Evolutionary conservation across 2,797 vertebrate species (phyloP).

Genomic region (Hozukius guyotensis): DNA sequence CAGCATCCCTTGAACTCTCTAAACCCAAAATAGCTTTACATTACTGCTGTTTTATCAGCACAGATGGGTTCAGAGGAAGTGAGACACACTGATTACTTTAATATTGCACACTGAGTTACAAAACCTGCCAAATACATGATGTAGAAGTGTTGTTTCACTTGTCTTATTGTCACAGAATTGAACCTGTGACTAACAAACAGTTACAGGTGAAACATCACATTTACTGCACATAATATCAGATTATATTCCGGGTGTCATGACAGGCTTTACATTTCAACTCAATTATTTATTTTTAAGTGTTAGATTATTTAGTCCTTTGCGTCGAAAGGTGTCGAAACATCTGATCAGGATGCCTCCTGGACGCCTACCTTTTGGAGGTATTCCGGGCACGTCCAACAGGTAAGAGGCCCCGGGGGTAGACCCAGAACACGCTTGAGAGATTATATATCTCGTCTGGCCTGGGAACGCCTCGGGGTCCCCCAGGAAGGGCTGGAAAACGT

Average conservation of each 20-base stretch:
- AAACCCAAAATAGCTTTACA: not conserved
- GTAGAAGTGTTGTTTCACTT: not conserved
- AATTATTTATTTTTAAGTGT: not conserved
- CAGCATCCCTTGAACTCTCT: not conserved
- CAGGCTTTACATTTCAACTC: not conserved
- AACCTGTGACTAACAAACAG: not conserved
- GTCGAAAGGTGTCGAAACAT: too few species aligned
- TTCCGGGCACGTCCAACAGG: too few species aligned
- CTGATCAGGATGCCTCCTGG: too few species aligned
- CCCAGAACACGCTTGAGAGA: fast-evolving
- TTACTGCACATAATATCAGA: not conserved
- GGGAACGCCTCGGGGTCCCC: too few species aligned
- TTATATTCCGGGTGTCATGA: not conserved
- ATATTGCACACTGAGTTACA: too few species aligned
- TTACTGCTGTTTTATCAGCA: not conserved
- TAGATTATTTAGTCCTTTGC: not conserved
- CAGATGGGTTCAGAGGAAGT: not conserved
- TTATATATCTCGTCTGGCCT: too few species aligned
- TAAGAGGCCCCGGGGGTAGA: too few species aligned
- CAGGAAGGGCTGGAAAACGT: too few species aligned
- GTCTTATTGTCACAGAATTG: not conserved
- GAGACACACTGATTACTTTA: not conserved
- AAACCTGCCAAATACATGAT: not conserved
- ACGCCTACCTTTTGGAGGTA: too few species aligned
- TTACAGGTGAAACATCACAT: too few species aligned